Conservation (phyloP, 2,797 vertebrate species). For the Mus spretus region DNA sequence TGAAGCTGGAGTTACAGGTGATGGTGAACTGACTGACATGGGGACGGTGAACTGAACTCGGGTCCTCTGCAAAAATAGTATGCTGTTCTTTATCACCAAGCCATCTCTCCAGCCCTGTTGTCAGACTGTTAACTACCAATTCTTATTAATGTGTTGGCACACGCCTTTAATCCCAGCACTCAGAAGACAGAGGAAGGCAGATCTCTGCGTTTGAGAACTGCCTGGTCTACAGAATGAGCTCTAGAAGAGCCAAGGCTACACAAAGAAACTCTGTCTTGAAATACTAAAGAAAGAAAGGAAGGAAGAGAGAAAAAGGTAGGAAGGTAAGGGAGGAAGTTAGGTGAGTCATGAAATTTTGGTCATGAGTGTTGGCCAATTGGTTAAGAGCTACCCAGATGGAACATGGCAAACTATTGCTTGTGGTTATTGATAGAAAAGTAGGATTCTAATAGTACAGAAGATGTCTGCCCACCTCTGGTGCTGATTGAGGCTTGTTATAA, state of each 20-base stretch:
- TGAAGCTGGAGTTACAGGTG: neutral
- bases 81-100: neutral
- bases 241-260: neutral
- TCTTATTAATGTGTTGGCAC: neutral
- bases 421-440: neutral
- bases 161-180: neutral
- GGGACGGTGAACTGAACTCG: neutral
- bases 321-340: neutral
- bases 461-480: neutral
- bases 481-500: neutral
- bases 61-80: neutral
- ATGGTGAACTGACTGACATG: neutral
- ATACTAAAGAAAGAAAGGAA: neutral
- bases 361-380: neutral
- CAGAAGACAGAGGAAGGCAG: neutral
- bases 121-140: neutral
- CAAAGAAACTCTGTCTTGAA: neutral
- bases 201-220: neutral
- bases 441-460: neutral
- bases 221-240: neutral
- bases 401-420: neutral
- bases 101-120: neutral
- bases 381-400: neutral
- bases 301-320: neutral
- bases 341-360: neutral